Conservation (phyloP, 2,888 invertebrate species). For the Hirtodrosophila alboralis region DNA sequence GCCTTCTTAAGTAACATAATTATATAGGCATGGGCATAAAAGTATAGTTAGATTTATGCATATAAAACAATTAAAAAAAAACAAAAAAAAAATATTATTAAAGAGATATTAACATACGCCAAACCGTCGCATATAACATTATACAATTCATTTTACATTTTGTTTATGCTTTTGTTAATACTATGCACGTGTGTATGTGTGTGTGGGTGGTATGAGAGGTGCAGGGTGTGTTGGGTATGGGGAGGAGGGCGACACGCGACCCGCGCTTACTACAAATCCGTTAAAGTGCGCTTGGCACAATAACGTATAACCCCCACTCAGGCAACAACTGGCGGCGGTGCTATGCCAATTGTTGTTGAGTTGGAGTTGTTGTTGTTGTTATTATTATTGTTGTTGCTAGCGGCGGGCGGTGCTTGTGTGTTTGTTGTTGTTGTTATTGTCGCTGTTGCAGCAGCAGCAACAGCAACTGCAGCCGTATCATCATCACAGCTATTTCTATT, state of each 20-base stretch:
- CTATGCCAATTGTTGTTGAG: slow-evolving; percentile 54
- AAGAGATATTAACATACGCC: slow-evolving; percentile 42
- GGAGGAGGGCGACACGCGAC: slow-evolving; percentile 31
- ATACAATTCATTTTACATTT: slow-evolving; percentile 41
- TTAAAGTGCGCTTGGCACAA: slow-evolving; percentile 80
- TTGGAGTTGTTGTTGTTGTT: slow-evolving; percentile 6
- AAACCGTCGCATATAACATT: too few relatives aligned
- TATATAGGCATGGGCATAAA: slow-evolving; percentile 14
- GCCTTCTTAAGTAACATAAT: slow-evolving; percentile 49
- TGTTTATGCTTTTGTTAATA: slow-evolving; percentile 44
- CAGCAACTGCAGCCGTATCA: slow-evolving; percentile 10
- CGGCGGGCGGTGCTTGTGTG: slow-evolving; percentile 5
- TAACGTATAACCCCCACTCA: slow-evolving; percentile 83
- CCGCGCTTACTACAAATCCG: slow-evolving; percentile 78
- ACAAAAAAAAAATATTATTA: slow-evolving; percentile 33
- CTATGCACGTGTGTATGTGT: slow-evolving; percentile 45
- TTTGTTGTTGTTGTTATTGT: slow-evolving; percentile 17
- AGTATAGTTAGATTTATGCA: slow-evolving; percentile 29
- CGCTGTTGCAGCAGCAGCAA: slow-evolving; percentile 1
- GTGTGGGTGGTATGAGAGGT: slow-evolving; percentile 17
- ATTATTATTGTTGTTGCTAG: slow-evolving; percentile 9
- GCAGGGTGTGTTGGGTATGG: background rate
- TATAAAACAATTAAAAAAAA: slow-evolving; percentile 37
- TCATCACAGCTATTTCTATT: slow-evolving; percentile 24
- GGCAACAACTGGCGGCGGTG: slow-evolving; percentile 81